Percentiles rank a stretch among this genome's conserved stretches.
These are phyloP conservation scores for Epinephelus moara DNA, from an alignment of 2,113 vertebrate genomes.

Conservation along the genomic window DNA sequence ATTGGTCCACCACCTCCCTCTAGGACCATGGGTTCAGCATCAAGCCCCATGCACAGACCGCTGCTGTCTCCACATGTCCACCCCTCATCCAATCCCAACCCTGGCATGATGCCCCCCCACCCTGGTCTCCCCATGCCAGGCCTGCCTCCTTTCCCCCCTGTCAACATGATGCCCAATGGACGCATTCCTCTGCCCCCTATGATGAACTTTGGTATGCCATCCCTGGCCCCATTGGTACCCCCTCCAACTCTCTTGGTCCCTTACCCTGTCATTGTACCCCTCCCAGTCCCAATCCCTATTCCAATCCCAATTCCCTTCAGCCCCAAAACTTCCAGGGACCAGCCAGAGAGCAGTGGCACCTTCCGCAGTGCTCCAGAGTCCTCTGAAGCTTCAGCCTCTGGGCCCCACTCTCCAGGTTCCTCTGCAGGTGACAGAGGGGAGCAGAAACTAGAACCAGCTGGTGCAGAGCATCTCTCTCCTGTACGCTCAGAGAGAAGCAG, in stretches of 20 bases:
- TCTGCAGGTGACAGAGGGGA: conserved; percentile 82
- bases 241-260: conserved; percentile 97
- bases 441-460: conserved; percentile 87
- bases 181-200: conserved; percentile 93
- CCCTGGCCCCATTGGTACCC: conserved; percentile 95
- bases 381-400: conserved; percentile 86
- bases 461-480: conserved; percentile 87
- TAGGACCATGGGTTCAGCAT: conserved; percentile 90
- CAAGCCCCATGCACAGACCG: conserved; percentile 96
- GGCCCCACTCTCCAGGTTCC: conserved; percentile 84
- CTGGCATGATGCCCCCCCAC: conserved; percentile 92
- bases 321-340: conserved; percentile 91
- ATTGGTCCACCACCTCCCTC: conserved; percentile 91
- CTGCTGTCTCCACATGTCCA: conserved; percentile 94
- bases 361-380: conserved; percentile 88
- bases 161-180: conserved; percentile 97
- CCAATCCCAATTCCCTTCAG: conserved; percentile 95
- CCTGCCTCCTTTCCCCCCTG: conserved; percentile 92
- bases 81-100: conserved; percentile 89
- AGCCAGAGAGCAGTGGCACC: conserved; percentile 89
- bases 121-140: conserved; percentile 90
- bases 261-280: conserved; percentile 97
- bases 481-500: conserved; percentile 87
- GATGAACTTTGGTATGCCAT: conserved; percentile 98
- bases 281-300: conserved; percentile 97